These are phyloP conservation scores for Lepus americanus DNA, from an alignment of 2,113 vertebrate genomes.

Conservation along the genomic window DNA sequence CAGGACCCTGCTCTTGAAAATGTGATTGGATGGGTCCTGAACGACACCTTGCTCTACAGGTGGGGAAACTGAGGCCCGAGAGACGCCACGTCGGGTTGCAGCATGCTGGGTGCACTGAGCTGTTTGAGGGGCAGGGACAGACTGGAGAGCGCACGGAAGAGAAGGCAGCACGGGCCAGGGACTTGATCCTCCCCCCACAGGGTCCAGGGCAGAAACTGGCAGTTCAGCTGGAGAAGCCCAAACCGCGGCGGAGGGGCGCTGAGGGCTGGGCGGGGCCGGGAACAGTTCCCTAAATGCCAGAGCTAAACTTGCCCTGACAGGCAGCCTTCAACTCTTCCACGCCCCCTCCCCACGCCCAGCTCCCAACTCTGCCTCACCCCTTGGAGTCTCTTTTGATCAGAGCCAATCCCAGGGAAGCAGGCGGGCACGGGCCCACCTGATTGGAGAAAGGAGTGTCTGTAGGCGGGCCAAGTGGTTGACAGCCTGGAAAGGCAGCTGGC, in stretches of 20 bases:
- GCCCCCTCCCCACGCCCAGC: too few species aligned
- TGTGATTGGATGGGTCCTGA: neutral
- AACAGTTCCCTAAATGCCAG: neutral
- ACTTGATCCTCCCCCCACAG: neutral
- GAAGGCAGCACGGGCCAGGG: neutral
- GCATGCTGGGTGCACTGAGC: neutral
- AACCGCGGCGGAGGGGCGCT: neutral
- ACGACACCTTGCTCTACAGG: neutral
- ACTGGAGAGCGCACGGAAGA: neutral
- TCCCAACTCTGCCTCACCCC: neutral
- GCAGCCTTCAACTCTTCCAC: accelerated
- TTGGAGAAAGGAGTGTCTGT: slow-evolving; percentile 40
- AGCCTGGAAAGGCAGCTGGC: neutral
- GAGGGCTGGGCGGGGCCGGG: neutral
- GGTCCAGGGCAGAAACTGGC: neutral
- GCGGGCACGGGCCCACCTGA: slow-evolving; percentile 21
- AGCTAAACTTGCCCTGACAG: neutral
- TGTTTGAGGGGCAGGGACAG: neutral
- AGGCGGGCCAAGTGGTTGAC: slow-evolving; percentile 60
- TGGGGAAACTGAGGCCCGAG: neutral
- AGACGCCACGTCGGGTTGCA: neutral
- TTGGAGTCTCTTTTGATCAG: slow-evolving; percentile 1
- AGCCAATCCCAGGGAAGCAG: slow-evolving; percentile 71
- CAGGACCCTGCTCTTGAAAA: neutral
- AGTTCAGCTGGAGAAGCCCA: neutral